Conservation (phyloP, 2,888 invertebrate species). For the Lysandra bellargus region DNA sequence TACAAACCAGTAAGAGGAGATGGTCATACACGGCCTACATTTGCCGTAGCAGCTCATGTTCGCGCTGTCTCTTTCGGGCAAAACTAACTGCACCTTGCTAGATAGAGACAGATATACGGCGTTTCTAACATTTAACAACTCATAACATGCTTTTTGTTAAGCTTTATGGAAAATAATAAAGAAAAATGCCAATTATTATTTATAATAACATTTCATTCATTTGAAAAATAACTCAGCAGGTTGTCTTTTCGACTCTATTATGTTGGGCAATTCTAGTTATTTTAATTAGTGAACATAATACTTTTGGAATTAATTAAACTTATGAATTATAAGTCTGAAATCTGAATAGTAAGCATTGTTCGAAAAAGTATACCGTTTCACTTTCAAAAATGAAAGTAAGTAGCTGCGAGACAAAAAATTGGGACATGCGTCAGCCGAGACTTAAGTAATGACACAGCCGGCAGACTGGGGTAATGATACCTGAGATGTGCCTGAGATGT, state of each 20-base stretch:
- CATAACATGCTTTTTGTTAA: slow-evolving; percentile 22
- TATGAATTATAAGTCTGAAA: not conserved
- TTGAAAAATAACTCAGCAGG: not conserved
- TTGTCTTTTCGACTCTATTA: not conserved
- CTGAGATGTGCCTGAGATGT: not conserved
- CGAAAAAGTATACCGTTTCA: slow-evolving; percentile 45
- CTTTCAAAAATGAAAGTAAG: slow-evolving; percentile 44
- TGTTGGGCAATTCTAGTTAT: not conserved
- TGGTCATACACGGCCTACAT: slow-evolving; percentile 77
- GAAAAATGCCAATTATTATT: not conserved
- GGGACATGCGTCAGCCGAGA: slow-evolving; percentile 39
- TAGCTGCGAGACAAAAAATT: slow-evolving; percentile 37
- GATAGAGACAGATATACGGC: slow-evolving; percentile 50
- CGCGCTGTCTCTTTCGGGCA: slow-evolving; percentile 57
- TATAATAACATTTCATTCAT: not conserved
- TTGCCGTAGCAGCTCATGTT: slow-evolving; percentile 68
- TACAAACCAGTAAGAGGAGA: slow-evolving; percentile 69
- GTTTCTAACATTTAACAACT: slow-evolving; percentile 20
- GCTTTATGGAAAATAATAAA: not conserved
- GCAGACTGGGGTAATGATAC: not conserved
- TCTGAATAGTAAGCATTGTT: slow-evolving; percentile 13
- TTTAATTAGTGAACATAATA: not conserved
- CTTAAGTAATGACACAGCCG: slow-evolving; percentile 29
- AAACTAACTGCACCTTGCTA: slow-evolving; percentile 38
- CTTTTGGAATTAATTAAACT: not conserved